Evolutionary conservation across 2,797 vertebrate species (phyloP), one percentile per base, ranked within the genome.

Genomic region (Catharus ustulatus): DNA sequence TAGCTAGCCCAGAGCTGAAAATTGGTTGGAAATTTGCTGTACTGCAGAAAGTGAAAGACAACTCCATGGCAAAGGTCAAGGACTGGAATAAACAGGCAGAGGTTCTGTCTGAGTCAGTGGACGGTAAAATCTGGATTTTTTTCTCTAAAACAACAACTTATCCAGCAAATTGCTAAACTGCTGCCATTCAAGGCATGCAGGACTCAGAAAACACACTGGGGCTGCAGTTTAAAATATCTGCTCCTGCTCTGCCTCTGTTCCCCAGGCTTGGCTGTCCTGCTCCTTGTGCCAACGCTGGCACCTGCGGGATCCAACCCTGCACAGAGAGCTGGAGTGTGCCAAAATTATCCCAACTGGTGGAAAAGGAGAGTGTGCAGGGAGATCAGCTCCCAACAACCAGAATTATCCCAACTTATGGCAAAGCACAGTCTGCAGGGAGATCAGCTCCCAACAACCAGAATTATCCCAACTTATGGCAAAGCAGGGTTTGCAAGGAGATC

Each of bases 41-140:
- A 52, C 48, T 79, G 59, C 42, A 90, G 34, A 68, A 82, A 52
- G 26, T n/a, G 52, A 77, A 85, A 88, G 74, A 73, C 73, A 93
- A 73, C 26, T 46, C 67, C 61, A 57, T 30, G 36, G 34, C 57
- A 93, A 93, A 93, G 89, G 72, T 80, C 55, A 87, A 87, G 66
- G 57, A 67, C 74, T 73, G 51, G 84, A 78, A 94, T 59, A 76
- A 80, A 79, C 48, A 76, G 66, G 54, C 43, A 62, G 19, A 93
- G 58, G 54, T 30, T 66, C 71, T 46, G 42, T 57, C 57, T 29
- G 57, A 75, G 51, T 15, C 45, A 9, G 0, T 45, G 43, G 57
- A 51, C 8, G 13, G 34, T 17, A 69, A 48, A 62, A 84, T 34
- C 76, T 23, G 29, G 32, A 34, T 34, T 84, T 90, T 54, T 75